Base-by-base conservation (phyloP, 1,140 invertebrate genomes). In the Pararge aegeria region DNA sequence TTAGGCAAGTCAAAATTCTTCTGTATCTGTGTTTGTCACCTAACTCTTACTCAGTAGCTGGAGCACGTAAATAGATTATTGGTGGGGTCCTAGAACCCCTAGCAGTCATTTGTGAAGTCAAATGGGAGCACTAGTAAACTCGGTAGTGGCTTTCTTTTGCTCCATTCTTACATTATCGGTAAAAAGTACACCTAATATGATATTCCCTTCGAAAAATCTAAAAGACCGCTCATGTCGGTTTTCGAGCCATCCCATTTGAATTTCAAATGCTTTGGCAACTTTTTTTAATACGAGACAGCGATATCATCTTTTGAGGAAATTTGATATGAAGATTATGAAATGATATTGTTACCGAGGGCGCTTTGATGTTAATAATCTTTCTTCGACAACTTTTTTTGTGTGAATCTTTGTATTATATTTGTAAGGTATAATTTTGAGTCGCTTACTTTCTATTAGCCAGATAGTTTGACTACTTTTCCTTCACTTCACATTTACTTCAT, bases 241-340 rank as follows among this genome's bases (percentile, higher is more conserved):
- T 44, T 44, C 40, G 5, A 44, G 40, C 40, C 21, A 46, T 46
- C 42, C 42, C 42, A 46, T 46, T 46, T 46, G 42, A 46, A 46
- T 46, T 46, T 46, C 42, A n/a, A 46, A 46, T 46, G 42, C 18
- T 46, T 21, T 46, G 7, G 42, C 18, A 46, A 46, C 42, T 46
- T 46, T 46, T 46, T 46, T 46, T 20, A 46, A 46, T 46, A 46
- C 42, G 5, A 21, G 19, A 20, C 5, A 46, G 42, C 42, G 42
- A 46, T 46, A 21, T 46, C 42, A 7, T 20, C 15, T n/a, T 44
- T 21, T 46, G 42, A 46, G 18, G 42, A 21, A 21, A 46, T 46
- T 46, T 21, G 42, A 46, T 46, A 46, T 20, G 19, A 46, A 46
- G 9, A 46, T 46, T 46, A 46, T 46, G 20, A 46, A 20, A 46